Percentiles rank a stretch among this genome's conserved stretches.
Conservation (phyloP, 2,888 invertebrate genomes). For the Amblyjoppa proteus region DNA sequence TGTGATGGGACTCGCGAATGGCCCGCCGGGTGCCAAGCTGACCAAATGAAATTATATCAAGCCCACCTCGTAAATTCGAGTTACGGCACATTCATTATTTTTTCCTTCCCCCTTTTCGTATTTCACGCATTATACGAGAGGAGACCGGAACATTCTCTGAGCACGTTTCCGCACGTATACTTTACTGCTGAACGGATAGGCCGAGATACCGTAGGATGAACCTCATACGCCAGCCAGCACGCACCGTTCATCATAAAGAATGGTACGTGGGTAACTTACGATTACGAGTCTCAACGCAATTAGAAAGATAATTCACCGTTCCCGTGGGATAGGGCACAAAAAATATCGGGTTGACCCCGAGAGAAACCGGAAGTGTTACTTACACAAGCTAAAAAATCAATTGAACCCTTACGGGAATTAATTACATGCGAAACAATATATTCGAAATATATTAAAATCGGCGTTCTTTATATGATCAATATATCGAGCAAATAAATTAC, state of each 20-base stretch:
- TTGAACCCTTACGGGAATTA: too few species aligned
- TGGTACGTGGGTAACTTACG: slow-evolving; percentile 7
- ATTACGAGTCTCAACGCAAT: slow-evolving; percentile 32
- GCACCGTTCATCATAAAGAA: slow-evolving; percentile 32
- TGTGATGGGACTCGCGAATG: slow-evolving; percentile 1
- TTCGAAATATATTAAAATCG: too few species aligned
- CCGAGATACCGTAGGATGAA: neutral
- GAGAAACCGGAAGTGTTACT: neutral
- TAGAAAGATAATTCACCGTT: slow-evolving; percentile 16
- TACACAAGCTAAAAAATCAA: neutral
- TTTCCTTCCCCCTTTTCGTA: slow-evolving; percentile 1
- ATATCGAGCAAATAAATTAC: too few species aligned
- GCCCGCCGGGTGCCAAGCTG: neutral
- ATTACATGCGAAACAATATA: too few species aligned
- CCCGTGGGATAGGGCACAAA: neutral
- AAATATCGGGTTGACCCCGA: neutral
- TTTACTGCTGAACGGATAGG: slow-evolving; percentile 18
- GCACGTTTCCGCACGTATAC: slow-evolving; percentile 22
- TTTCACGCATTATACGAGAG: neutral
- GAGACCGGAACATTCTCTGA: neutral
- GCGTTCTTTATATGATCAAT: too few species aligned
- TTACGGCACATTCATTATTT: slow-evolving; percentile 22
- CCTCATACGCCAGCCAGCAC: neutral
- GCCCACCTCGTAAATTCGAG: slow-evolving; percentile 27
- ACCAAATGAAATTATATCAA: neutral